phyloP scores from a whole-genome alignment of 1,140 invertebrate genomes.

The Drosophila parabipectinata region DNA sequence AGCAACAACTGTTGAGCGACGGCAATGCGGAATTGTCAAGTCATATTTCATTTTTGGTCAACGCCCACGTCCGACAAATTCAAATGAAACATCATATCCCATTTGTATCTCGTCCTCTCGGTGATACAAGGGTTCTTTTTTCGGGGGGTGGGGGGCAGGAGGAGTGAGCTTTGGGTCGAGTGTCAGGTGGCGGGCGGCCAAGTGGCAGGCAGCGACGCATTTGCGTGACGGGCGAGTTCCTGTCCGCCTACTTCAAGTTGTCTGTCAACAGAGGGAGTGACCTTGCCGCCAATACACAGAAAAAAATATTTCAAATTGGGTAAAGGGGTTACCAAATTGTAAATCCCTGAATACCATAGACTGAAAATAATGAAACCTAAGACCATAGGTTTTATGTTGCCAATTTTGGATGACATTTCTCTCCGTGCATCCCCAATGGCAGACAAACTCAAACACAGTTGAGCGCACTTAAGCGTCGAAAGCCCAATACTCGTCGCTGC shows the following conservation, averaged over 20 bases:
- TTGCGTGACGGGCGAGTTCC: constrained; percentile 52
- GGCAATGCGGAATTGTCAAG: constrained; percentile 61
- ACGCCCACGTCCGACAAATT: constrained; percentile 61
- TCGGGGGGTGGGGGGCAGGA: neutral
- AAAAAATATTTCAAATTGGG: neutral
- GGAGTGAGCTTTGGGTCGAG: constrained; percentile 13
- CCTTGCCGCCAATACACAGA: constrained; percentile 19
- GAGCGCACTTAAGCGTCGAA: constrained; percentile 26
- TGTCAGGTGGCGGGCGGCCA: constrained; percentile 12
- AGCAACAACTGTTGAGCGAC: constrained; percentile 25
- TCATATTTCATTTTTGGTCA: constrained; percentile 74
- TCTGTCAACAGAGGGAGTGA: constrained; percentile 54
- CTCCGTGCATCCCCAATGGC: constrained; percentile 1
- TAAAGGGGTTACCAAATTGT: neutral
- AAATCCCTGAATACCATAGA: neutral
- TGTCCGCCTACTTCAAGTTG: constrained; percentile 32
- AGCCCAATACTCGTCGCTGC: constrained; percentile 25
- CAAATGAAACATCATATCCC: constrained; percentile 70
- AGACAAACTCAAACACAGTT: constrained; percentile 3
- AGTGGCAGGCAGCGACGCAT: constrained; percentile 40
- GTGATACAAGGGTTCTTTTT: constrained; percentile 13
- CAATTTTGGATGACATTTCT: neutral
- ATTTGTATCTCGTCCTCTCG: constrained; percentile 50
- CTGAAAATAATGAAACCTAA: neutral
- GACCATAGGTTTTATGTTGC: too few species aligned